Percentiles rank a stretch among this genome's conserved stretches.
Conservation (phyloP, 2,888 invertebrate genomes). For the Ligdia adustata region DNA sequence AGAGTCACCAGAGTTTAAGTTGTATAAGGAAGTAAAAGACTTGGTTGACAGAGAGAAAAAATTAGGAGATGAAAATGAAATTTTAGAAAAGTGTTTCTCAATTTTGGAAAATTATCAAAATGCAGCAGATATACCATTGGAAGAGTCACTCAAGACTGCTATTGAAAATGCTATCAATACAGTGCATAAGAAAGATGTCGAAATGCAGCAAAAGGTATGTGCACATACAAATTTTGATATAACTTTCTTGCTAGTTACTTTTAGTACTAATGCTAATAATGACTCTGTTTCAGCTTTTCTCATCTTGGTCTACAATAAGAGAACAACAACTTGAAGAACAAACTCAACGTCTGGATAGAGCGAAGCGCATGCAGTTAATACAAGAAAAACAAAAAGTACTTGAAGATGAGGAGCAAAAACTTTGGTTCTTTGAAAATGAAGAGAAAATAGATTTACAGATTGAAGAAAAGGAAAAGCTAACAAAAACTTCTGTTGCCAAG, state of each 20-base stretch:
- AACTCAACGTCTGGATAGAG: constrained; percentile 83
- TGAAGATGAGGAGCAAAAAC: constrained; percentile 83
- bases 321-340: constrained; percentile 84
- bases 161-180: constrained; percentile 83
- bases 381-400: constrained; percentile 82
- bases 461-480: constrained; percentile 81
- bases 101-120: constrained; percentile 45
- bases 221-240: too few relatives aligned
- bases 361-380: constrained; percentile 71
- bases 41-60: constrained; percentile 51
- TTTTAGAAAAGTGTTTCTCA: constrained; percentile 51
- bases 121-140: constrained; percentile 54
- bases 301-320: constrained; percentile 84
- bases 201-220: constrained; percentile 79
- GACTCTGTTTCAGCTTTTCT: constrained; percentile 69
- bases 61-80: constrained; percentile 46
- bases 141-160: constrained; percentile 72
- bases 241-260: too few relatives aligned
- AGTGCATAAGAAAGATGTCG: constrained; percentile 83
- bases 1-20: constrained; percentile 51
- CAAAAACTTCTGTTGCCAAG: constrained; percentile 56
- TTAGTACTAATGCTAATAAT: too few relatives aligned
- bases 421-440: constrained; percentile 93
- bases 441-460: constrained; percentile 89
- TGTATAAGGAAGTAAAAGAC: constrained; percentile 60